Base-by-base conservation (phyloP, 2,113 vertebrate genomes). In the Aplodontia rufa region DNA sequence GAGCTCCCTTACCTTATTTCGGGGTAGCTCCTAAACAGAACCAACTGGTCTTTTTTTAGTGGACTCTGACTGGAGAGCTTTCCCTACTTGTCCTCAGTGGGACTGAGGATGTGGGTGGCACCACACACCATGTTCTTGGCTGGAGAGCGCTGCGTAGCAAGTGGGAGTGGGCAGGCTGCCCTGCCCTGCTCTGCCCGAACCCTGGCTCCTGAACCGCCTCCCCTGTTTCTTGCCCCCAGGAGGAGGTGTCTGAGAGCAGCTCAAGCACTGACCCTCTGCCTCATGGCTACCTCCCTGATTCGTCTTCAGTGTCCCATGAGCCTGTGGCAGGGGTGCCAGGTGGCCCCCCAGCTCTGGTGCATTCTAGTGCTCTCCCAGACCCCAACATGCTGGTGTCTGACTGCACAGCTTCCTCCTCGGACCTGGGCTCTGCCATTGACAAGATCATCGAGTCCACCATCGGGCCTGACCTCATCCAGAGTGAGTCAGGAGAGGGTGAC, bases 401-500 rank as follows among this genome's bases (percentile, higher is more conserved):
- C 97, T 99, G 99, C 81, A 99, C 99, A 2, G 99, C 99, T 53
- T 99, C 99, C 62, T 99, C 99, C 69, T 99, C 99, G 0, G 99
- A 99, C 97, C 97, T 99, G 4, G 99, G 99, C 8, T 99, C 99
- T 24, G 99, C 99, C 91, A 99, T 99, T 1, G 99, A 99, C 98
- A 99, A 99, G 97, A 99, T 99, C 98, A 99, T 99, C 0, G 99
- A 99, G 98, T 99, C 99, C 79, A 99, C 99, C 2, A 99, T 99
- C 0, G 99, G 99, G 42, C 99, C 99, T 0, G 99, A 99, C 96
- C 99, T 99, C 94, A 99, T 99, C 98, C 99, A 99, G 97, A 99
- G 99, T 99, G 98, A 98, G 98, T 97, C 35, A 17, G 47, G 62
- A n/a, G n/a, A 69, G 32, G 69, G 45, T 1, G 3, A 62, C 28